Percentiles rank a stretch among this genome's conserved stretches.
Conservation (phyloP, 2,113 vertebrate species). For the Neofelis nebulosa region DNA sequence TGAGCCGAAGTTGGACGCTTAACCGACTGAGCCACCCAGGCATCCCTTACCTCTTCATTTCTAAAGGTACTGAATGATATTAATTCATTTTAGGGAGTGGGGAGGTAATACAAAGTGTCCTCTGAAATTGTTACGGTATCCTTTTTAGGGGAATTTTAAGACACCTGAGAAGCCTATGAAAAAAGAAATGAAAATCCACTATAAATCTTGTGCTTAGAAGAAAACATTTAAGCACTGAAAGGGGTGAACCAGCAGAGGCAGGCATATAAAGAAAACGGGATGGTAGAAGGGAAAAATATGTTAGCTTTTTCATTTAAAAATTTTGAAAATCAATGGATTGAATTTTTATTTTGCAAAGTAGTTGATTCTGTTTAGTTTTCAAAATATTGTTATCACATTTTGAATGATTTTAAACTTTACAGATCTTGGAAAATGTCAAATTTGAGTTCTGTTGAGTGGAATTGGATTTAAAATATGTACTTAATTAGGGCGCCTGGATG, state of each 20-base stretch:
- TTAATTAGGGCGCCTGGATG: no score
- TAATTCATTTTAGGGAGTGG: neutral
- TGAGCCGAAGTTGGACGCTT: no score
- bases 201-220: neutral
- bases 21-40: no score
- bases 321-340: neutral
- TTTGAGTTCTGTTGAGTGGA: neutral
- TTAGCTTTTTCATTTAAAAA: neutral
- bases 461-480: neutral
- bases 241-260: neutral
- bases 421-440: neutral
- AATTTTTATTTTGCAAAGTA: neutral
- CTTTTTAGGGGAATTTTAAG: neutral
- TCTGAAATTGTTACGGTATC: neutral
- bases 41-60: neutral
- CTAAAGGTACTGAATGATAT: neutral
- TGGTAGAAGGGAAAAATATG: neutral
- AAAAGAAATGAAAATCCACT: neutral
- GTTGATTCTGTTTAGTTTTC: neutral
- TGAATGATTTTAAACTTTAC: slow-evolving; percentile 19
- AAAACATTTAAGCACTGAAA: neutral
- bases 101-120: neutral
- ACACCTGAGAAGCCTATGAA: neutral
- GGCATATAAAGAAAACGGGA: neutral
- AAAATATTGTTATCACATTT: neutral